Conservation (phyloP, 2,797 vertebrate species). For the Periophthalmus magnuspinnatus region DNA sequence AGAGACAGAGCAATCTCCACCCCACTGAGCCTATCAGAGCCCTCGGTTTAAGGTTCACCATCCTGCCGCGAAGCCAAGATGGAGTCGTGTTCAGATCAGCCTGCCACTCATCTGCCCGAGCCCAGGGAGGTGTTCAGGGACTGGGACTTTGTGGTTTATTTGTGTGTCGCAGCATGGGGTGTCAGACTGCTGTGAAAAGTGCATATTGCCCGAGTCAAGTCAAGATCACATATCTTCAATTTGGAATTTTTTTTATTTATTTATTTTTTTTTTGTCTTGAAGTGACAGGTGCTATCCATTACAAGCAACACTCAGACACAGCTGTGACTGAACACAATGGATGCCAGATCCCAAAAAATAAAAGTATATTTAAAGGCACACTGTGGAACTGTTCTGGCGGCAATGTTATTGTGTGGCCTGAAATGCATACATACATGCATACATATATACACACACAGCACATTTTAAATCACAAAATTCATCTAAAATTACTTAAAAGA, state of each 20-base stretch:
- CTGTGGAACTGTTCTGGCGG: neutral
- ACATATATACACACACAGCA: too few relatives aligned
- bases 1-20: constrained; percentile 88
- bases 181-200: constrained; percentile 33
- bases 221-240: constrained; percentile 45
- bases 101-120: constrained; percentile 63
- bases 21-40: constrained; percentile 82
- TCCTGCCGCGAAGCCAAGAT: constrained; percentile 68
- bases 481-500: too few relatives aligned
- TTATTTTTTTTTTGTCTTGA: constrained; percentile 26
- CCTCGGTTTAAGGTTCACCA: constrained; percentile 79
- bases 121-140: constrained; percentile 50
- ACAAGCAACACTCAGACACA: neutral
- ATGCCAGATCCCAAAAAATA: neutral
- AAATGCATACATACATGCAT: too few relatives aligned
- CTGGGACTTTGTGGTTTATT: constrained; percentile 60
- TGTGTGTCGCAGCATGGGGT: constrained; percentile 42
- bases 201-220: constrained; percentile 37
- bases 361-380: neutral
- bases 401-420: too few relatives aligned
- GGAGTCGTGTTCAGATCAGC: constrained; percentile 71
- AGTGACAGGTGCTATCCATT: constrained; percentile 5
- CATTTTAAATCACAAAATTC: too few relatives aligned
- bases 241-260: constrained; percentile 20
- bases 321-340: neutral